phyloP scores from a whole-genome alignment of 2,888 invertebrate species.

The Synanthedon tipuliformis region DNA sequence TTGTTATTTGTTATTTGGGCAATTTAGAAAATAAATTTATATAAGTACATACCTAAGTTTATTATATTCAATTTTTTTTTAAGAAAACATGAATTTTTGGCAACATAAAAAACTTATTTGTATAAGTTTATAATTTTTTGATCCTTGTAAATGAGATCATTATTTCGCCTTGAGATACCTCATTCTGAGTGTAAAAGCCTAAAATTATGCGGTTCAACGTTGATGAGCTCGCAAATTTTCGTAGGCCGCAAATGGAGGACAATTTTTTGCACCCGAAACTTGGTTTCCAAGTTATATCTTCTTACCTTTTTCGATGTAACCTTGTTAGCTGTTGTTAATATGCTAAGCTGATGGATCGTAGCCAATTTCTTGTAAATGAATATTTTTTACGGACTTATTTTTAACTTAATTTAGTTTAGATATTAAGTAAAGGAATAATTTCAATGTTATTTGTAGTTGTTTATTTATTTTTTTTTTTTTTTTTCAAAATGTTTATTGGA shows the following conservation, averaged over 20 bases:
- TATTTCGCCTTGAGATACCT: constrained; percentile 10
- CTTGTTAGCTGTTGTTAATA: constrained; percentile 1
- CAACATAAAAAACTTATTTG: too few species aligned
- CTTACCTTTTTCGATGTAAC: neutral
- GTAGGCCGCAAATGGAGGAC: constrained; percentile 12
- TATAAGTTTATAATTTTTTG: constrained; percentile 5
- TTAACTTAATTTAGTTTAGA: too few species aligned
- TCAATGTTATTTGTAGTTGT: too few species aligned
- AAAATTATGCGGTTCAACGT: constrained; percentile 11
- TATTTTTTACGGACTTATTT: neutral
- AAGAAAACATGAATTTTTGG: too few species aligned
- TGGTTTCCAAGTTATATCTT: neutral
- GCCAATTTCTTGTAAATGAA: neutral
- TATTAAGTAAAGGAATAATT: too few species aligned
- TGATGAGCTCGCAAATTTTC: constrained; percentile 16
- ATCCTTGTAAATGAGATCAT: constrained; percentile 14
- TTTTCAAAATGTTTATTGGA: too few species aligned
- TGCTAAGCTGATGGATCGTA: neutral
- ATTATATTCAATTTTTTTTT: too few species aligned
- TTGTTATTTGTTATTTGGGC: too few species aligned
- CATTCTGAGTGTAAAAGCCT: constrained; percentile 4
- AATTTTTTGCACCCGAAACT: constrained; percentile 9
- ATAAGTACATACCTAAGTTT: too few species aligned
- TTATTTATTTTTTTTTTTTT: too few species aligned
- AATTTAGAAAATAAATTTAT: too few species aligned